Percentiles rank a stretch among this genome's conserved stretches.
These are phyloP conservation scores for Empidonax traillii DNA, from an alignment of 2,113 vertebrate species.

Conservation along the genomic window DNA sequence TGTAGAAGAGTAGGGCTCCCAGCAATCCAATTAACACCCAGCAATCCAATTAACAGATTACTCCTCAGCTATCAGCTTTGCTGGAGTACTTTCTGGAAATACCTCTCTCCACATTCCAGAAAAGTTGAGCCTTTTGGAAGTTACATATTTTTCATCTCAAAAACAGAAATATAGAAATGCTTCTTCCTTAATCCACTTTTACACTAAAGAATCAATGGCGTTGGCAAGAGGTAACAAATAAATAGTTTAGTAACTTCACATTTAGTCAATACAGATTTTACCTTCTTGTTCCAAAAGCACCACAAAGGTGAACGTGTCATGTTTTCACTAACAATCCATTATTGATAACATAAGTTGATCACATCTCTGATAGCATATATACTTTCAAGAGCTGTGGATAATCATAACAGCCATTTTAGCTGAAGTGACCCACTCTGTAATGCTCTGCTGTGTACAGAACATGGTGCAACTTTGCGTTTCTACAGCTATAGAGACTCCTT, in stretches of 20 bases:
- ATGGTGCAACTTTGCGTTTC: not conserved
- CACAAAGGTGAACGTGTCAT: not conserved
- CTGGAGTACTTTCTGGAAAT: not conserved
- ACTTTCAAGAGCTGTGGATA: not conserved
- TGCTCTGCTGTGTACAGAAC: not conserved
- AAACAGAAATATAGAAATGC: not conserved
- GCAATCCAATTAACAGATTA: not conserved
- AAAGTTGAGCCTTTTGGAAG: not conserved
- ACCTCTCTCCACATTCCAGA: not conserved
- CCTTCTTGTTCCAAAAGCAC: not conserved
- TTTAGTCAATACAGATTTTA: not conserved
- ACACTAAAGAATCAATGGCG: not conserved
- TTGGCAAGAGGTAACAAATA: not conserved
- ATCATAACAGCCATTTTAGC: not conserved
- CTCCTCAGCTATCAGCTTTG: not conserved
- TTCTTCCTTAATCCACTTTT: not conserved
- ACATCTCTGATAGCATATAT: not conserved
- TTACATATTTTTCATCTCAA: not conserved
- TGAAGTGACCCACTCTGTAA: not conserved
- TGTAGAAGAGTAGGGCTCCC: not conserved
- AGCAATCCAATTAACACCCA: not conserved
- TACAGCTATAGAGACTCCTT: not conserved
- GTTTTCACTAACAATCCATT: not conserved
- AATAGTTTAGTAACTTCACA: not conserved
- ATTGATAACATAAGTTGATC: not conserved